phyloP scores from a whole-genome alignment of 2,113 vertebrate species.

The Alosa alosa region DNA sequence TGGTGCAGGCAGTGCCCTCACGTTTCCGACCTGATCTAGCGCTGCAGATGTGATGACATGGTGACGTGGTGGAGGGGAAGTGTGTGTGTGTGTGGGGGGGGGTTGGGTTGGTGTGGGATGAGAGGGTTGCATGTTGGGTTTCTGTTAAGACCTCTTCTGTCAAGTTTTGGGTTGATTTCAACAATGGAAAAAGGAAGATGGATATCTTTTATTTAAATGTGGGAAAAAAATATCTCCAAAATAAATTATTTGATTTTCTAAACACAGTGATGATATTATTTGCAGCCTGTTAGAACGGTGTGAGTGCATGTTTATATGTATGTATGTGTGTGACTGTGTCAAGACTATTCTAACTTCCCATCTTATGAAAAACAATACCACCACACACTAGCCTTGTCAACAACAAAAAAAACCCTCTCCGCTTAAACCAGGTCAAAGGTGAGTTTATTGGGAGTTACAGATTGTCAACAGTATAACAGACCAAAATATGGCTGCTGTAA shows the following conservation, averaged over 20 bases:
- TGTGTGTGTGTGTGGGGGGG: not conserved
- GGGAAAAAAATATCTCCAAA: slow-evolving; percentile 10
- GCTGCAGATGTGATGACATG: no score
- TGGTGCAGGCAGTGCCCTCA: no score
- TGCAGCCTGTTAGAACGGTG: slow-evolving; percentile 57
- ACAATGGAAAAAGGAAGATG: not conserved
- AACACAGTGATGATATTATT: slow-evolving; percentile 55
- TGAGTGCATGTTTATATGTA: slow-evolving; percentile 43
- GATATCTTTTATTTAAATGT: slow-evolving; percentile 11
- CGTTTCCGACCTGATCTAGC: no score
- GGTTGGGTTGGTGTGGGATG: not conserved
- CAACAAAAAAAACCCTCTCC: not conserved
- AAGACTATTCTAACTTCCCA: no score
- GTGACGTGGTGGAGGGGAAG: no score
- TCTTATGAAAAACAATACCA: no score
- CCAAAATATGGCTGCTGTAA: slow-evolving; percentile 25
- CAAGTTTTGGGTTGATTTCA: not conserved
- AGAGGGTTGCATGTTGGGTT: not conserved
- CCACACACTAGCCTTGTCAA: no score
- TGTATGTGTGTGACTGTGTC: slow-evolving; percentile 44
- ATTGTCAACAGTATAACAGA: slow-evolving; percentile 47
- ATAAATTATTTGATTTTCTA: slow-evolving; percentile 24
- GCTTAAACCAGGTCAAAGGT: slow-evolving; percentile 5
- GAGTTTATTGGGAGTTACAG: slow-evolving; percentile 53
- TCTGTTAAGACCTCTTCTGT: not conserved